Evolutionary conservation across 2,113 vertebrate genomes (phyloP).

Genomic region (Spermophilus dauricus): DNA sequence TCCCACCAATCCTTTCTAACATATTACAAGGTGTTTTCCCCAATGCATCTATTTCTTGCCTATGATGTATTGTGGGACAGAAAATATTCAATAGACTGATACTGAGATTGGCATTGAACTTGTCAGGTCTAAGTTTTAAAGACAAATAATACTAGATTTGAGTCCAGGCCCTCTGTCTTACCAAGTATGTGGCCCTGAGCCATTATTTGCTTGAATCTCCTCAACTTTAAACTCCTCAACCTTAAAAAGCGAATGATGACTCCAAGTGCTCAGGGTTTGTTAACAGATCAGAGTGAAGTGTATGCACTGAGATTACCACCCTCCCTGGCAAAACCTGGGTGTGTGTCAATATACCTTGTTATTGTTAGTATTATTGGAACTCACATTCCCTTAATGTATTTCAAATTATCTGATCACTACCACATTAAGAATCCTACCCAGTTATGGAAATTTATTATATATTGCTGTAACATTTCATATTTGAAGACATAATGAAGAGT

Average conservation of each 20-base stretch:
- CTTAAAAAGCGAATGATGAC: not conserved
- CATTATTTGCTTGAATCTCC: not conserved
- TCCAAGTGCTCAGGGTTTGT: not conserved
- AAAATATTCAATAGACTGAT: not conserved
- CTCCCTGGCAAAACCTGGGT: not conserved
- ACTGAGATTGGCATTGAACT: not conserved
- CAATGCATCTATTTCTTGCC: not conserved
- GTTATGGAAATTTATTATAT: not conserved
- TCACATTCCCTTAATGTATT: not conserved
- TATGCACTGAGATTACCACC: accelerated
- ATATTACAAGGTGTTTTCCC: not conserved
- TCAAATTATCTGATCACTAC: not conserved
- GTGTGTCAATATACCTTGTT: not conserved
- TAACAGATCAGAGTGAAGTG: not conserved
- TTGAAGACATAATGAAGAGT: not conserved
- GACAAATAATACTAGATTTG: not conserved
- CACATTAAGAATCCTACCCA: not conserved
- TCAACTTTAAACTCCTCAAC: not conserved
- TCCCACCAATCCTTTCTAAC: not conserved
- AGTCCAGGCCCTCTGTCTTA: not conserved
- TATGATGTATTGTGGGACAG: not conserved
- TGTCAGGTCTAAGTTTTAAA: not conserved
- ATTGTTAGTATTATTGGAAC: not conserved
- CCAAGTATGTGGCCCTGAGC: not conserved
- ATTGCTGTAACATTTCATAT: not conserved